Evolutionary conservation across 2,888 invertebrate genomes (phyloP).

Genomic region (Lithophane socia): DNA sequence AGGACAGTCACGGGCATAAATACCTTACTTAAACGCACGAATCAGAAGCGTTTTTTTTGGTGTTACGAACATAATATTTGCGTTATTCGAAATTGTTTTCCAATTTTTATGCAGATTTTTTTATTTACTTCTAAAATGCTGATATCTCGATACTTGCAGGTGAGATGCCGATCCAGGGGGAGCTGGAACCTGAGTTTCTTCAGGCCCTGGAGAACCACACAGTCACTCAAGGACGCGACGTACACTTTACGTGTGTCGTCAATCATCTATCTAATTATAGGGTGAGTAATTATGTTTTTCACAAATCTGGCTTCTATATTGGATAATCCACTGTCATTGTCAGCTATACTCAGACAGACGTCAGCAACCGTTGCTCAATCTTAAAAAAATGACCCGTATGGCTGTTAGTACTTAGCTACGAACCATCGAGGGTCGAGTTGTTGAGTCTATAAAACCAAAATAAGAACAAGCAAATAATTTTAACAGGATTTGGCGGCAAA

Average conservation of each 20-base stretch:
- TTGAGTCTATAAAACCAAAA: neutral
- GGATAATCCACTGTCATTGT: neutral
- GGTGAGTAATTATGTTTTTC: constrained; percentile 88
- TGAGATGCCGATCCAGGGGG: constrained; percentile 92
- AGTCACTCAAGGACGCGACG: constrained; percentile 96
- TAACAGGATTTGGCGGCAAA: neutral
- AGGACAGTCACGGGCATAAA: neutral
- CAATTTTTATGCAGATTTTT: neutral
- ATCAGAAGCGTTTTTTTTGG: neutral
- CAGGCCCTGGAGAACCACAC: constrained; percentile 96
- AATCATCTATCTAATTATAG: constrained; percentile 96
- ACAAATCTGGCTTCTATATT: neutral
- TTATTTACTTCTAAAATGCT: neutral
- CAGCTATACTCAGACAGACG: neutral
- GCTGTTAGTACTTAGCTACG: neutral
- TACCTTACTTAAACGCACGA: neutral
- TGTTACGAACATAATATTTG: neutral
- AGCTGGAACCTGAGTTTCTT: constrained; percentile 94
- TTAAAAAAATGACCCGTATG: neutral
- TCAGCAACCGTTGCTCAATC: neutral
- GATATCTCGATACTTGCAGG: constrained; percentile 85
- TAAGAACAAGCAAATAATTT: neutral
- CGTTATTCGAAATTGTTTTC: neutral
- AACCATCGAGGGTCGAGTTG: no score
- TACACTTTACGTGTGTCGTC: constrained; percentile 97